Conservation (phyloP, 2,888 invertebrate species). For the Nephrotoma appendiculata region DNA sequence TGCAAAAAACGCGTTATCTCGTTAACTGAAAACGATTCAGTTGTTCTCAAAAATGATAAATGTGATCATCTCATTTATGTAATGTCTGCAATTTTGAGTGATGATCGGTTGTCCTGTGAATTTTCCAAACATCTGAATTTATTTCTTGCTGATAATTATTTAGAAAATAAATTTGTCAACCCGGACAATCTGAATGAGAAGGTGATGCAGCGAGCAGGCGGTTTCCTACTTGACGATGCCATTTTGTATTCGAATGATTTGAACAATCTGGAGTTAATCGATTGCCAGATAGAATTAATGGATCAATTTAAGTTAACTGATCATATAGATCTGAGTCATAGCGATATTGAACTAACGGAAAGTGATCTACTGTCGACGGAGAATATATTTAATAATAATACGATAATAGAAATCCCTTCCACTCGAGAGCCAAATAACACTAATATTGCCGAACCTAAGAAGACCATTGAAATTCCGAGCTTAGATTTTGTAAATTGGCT, state of each 20-base stretch:
- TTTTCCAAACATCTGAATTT: conserved; percentile 8
- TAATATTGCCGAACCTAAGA: not conserved
- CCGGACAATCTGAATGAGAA: not conserved
- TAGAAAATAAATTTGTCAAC: not conserved
- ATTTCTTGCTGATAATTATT: not conserved
- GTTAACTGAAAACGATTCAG: conserved; percentile 20
- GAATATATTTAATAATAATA: not conserved
- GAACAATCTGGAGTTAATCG: conserved; percentile 21
- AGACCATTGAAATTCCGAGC: conserved; percentile 15
- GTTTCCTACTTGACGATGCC: not conserved
- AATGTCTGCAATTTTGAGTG: conserved; percentile 24
- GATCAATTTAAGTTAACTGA: conserved; percentile 27
- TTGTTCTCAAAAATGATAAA: conserved; percentile 27
- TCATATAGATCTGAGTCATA: conserved; percentile 26
- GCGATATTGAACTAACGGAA: conserved; percentile 18
- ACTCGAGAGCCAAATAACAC: not conserved
- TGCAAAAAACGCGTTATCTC: conserved; percentile 28
- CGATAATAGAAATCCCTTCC: not conserved
- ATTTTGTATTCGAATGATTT: not conserved
- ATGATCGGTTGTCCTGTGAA: conserved; percentile 14
- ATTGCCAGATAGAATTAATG: conserved; percentile 30
- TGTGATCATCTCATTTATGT: conserved; percentile 29
- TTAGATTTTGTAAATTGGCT: conserved; percentile 52
- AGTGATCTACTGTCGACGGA: conserved; percentile 6
- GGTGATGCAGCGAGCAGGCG: not conserved